These are phyloP conservation scores for Morpho helenor DNA, from an alignment of 2,888 invertebrate species.

Conservation along the genomic window DNA sequence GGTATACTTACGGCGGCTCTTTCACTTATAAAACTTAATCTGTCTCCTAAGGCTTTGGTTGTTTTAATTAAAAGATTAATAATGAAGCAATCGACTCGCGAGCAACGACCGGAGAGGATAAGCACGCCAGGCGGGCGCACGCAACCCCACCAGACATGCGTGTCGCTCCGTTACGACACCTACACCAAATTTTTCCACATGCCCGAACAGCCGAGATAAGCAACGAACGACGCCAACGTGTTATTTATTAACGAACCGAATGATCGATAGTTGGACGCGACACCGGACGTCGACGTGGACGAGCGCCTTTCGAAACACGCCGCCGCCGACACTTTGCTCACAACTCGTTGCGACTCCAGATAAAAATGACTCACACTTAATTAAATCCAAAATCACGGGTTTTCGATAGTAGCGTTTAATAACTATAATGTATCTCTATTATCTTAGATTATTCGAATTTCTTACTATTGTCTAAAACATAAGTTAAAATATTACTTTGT, in stretches of 20 bases:
- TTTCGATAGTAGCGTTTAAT: slow-evolving; percentile 18
- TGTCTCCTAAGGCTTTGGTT: slow-evolving; percentile 22
- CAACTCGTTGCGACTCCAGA: slow-evolving; percentile 44
- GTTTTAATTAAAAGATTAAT: slow-evolving; percentile 66
- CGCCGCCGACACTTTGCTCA: slow-evolving; percentile 45
- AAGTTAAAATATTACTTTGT: neutral
- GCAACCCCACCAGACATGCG: slow-evolving; percentile 69
- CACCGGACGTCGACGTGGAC: slow-evolving; percentile 69
- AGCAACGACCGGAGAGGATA: slow-evolving; percentile 61
- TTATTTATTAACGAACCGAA: slow-evolving; percentile 80
- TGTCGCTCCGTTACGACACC: slow-evolving; percentile 76
- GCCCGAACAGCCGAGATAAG: slow-evolving; percentile 75
- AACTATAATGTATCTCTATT: neutral
- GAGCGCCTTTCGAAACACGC: slow-evolving; percentile 71
- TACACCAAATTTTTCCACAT: slow-evolving; percentile 79
- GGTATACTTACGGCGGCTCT: slow-evolving; percentile 8
- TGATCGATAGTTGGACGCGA: slow-evolving; percentile 79
- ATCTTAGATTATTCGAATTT: neutral
- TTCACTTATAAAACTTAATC: slow-evolving; percentile 20
- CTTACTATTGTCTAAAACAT: too few species aligned
- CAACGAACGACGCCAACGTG: slow-evolving; percentile 73
- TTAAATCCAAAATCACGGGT: slow-evolving; percentile 43
- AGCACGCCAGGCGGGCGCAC: slow-evolving; percentile 57
- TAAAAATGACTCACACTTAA: slow-evolving; percentile 51
- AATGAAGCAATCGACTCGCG: slow-evolving; percentile 48